Percentiles rank a stretch among this genome's conserved stretches.
Conservation (phyloP, 2,113 vertebrate species). For the Pimephales promelas region DNA sequence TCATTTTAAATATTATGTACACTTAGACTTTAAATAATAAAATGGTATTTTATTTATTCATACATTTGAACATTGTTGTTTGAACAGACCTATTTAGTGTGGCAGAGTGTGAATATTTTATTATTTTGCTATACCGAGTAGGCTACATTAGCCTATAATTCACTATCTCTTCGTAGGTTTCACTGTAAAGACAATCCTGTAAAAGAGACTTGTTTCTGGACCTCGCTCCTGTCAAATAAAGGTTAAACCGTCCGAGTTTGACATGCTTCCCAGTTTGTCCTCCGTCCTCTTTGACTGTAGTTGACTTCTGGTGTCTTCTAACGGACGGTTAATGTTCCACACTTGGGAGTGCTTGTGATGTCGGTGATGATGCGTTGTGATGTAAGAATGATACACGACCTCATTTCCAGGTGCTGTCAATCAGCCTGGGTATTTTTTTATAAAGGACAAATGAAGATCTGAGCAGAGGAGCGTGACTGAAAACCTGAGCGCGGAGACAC, state of each 20-base stretch:
- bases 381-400: constrained; percentile 27
- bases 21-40: no score
- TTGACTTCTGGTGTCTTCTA: background rate
- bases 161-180: background rate
- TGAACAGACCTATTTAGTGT: background rate
- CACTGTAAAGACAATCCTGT: background rate
- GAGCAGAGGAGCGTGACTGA: constrained; percentile 26
- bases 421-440: constrained; percentile 28
- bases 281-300: constrained; percentile 8
- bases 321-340: constrained; percentile 3
- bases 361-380: constrained; percentile 24
- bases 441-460: constrained; percentile 37
- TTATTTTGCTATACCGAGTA: background rate
- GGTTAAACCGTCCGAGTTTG: background rate
- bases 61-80: background rate
- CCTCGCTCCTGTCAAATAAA: no score
- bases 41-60: no score
- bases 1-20: no score
- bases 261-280: background rate
- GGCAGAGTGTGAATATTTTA: background rate
- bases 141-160: background rate
- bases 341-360: constrained; percentile 5
- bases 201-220: background rate
- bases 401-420: constrained; percentile 40
- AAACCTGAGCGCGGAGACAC: background rate